Conservation (phyloP, 2,888 invertebrate genomes). For the Patella caerulea region DNA sequence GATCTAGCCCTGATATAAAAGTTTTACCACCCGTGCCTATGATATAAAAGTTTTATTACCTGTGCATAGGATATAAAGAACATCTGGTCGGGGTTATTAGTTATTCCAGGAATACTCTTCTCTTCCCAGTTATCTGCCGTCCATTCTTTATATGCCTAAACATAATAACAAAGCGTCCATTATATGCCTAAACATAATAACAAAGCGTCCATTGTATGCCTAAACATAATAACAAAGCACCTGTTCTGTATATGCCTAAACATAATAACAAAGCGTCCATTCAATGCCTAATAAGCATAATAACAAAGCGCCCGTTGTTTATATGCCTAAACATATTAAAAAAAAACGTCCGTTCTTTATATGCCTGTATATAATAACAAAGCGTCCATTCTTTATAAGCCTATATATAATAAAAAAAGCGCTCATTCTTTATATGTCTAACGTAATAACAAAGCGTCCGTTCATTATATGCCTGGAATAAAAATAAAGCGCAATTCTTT, state of each 20-base stretch:
- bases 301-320: constrained; percentile 41
- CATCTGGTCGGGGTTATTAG: constrained; percentile 71
- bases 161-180: not conserved
- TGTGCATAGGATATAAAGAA: constrained; percentile 77
- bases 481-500: no score
- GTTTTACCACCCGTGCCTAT: constrained; percentile 73
- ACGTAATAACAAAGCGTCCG: no score
- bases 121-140: constrained; percentile 43
- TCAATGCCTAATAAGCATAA: no score
- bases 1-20: no score
- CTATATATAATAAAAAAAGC: no score
- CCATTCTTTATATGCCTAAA: constrained; percentile 61
- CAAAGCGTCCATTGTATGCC: constrained; percentile 54
- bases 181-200: no score
- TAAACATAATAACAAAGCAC: constrained; percentile 25
- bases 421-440: no score
- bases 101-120: constrained; percentile 42
- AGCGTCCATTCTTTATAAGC: constrained; percentile 45
- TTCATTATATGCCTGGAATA: no score
- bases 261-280: no score
- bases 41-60: constrained; percentile 73
- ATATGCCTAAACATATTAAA: constrained; percentile 50
- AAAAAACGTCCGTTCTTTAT: no score
- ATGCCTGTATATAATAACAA: no score
- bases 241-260: no score